Base-by-base conservation (phyloP, 2,888 invertebrate species). In the Parelbella ahira region DNA sequence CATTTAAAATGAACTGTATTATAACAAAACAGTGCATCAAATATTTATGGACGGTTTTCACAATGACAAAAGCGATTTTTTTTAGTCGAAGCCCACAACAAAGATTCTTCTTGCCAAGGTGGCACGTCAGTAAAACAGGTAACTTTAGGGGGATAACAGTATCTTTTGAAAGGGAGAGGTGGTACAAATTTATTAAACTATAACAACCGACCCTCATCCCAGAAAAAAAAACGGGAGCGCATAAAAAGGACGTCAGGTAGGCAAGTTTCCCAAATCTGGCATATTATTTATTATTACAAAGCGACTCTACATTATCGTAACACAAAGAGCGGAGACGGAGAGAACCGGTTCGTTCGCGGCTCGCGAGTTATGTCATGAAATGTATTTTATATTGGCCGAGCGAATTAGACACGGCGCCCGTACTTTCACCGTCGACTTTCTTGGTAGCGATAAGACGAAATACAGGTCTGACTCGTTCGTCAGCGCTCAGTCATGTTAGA, bases 371-470 rank as follows among this genome's bases (percentile, higher is more conserved):
- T 72, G 73, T 80, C 83, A 84, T 71, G 77, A 80, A 78, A 78
- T 70, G 63, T 65, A 68, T 77, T 76, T 77, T 69, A 69, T 68
- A 70, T 75, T 74, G 60, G 68, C 57, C 59, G 68, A 64, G 59
- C 63, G 71, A 76, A 77, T 82, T 79, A 76, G 76, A 68, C 51
- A 56, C 58, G 70, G 63, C 63, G 60, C n/a, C 50, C 56, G 65
- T 74, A 83, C 83, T 84, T 86, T 84, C 84, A 83, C 81, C 82
- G 60, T 7, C 54, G 64, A 72, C 79, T 82, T 79, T 81, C 81
- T 73, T 82, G 62, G 61, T 60, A 60, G 64, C 49, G 55, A 10
- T 52, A 53, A 43, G 29, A 61, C 54, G 58, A 68, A 71, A 70
- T 68, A 72, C 74, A 66, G 66, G 69, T 71, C 58, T 45, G 61